These are phyloP conservation scores for Hipparchia sbordonii DNA, from an alignment of 2,888 invertebrate species.

Conservation along the genomic window DNA sequence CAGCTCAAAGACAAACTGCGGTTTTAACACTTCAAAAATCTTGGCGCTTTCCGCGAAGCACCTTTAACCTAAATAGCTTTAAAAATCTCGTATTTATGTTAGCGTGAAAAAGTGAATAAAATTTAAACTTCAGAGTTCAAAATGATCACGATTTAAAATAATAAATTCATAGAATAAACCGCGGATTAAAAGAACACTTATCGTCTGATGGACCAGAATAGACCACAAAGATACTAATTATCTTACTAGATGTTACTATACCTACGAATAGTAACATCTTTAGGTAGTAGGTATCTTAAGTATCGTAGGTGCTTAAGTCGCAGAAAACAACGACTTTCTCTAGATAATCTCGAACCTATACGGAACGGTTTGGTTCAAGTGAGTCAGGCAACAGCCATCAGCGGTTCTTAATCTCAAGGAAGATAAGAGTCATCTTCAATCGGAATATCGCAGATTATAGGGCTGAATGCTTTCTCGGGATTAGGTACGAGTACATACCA, in stretches of 20 bases:
- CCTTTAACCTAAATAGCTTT: conserved; percentile 31
- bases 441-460: not conserved
- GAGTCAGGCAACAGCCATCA: not conserved
- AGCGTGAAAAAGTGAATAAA: not conserved
- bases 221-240: too few species aligned
- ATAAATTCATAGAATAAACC: not conserved
- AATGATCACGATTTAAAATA: not conserved
- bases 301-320: too few species aligned
- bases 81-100: conserved; percentile 27
- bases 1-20: conserved; percentile 3
- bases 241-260: too few species aligned
- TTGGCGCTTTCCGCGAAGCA: conserved; percentile 18
- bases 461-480: conserved; percentile 7
- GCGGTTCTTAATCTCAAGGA: not conserved
- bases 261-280: too few species aligned
- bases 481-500: not conserved
- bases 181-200: too few species aligned
- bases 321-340: not conserved
- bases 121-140: not conserved
- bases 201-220: too few species aligned
- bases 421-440: conserved; percentile 2
- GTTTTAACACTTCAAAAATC: conserved; percentile 30
- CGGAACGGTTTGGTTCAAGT: not conserved
- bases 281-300: too few species aligned
- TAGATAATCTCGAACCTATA: not conserved